phyloP scores from a whole-genome alignment of 2,797 vertebrate species.

The Artibeus jamaicensis region DNA sequence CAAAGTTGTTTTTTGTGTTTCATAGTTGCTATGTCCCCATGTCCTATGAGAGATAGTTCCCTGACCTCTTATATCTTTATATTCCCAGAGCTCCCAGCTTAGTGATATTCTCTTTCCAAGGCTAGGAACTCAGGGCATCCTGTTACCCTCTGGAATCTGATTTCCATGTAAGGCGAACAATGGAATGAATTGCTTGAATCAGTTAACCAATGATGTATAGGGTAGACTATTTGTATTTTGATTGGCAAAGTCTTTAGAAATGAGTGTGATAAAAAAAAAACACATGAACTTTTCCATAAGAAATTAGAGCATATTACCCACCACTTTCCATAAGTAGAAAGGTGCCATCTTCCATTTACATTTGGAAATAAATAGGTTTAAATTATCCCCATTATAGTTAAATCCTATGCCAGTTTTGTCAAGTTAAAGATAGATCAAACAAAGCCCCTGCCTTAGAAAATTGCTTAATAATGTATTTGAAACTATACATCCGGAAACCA shows the following conservation, averaged over 20 bases:
- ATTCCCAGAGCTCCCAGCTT: conserved; percentile 1
- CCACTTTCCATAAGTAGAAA: background rate
- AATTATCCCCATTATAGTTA: background rate
- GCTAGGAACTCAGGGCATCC: background rate
- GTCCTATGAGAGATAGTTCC: background rate
- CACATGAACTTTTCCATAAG: background rate
- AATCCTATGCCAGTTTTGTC: background rate
- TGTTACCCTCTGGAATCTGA: background rate
- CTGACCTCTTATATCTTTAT: background rate
- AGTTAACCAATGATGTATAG: background rate
- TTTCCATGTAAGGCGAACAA: background rate
- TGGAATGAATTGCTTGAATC: background rate
- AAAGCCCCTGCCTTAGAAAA: background rate
- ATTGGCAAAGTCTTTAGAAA: background rate
- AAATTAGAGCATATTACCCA: background rate
- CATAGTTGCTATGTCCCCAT: background rate
- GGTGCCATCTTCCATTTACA: background rate
- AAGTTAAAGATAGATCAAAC: background rate
- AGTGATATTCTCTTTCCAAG: background rate
- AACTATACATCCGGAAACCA: background rate
- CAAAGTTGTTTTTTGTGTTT: conserved; percentile 3
- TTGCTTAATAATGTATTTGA: background rate
- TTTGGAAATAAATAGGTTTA: background rate
- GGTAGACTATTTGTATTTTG: background rate
- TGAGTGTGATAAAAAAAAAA: background rate